Conservation (phyloP, 1,140 invertebrate genomes). For the Drosophila persimilis region DNA sequence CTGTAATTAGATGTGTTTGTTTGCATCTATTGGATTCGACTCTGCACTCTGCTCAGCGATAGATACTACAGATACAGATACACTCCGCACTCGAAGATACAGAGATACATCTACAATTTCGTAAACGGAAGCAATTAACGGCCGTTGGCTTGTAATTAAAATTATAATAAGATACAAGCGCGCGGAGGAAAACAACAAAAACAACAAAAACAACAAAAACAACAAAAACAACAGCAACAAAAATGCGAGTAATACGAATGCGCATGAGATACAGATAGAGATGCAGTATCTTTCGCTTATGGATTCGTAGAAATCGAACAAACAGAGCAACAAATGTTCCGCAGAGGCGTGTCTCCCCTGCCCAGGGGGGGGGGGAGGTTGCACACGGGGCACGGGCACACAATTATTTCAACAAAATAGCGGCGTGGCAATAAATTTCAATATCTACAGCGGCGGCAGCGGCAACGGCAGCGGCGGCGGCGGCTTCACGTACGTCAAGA, state of each 20-base stretch:
- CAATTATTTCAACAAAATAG: constrained; percentile 77
- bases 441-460: constrained; percentile 47
- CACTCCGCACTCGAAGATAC: background rate
- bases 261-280: constrained; percentile 38
- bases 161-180: constrained; percentile 71
- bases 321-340: constrained; percentile 14
- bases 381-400: constrained; percentile 39
- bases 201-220: too few relatives aligned
- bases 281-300: constrained; percentile 25
- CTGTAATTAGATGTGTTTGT: too few relatives aligned
- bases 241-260: constrained; percentile 59
- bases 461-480: background rate
- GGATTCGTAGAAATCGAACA: constrained; percentile 64
- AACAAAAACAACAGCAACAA: too few relatives aligned
- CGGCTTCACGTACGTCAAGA: constrained; percentile 35
- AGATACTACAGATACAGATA: too few relatives aligned
- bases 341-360: background rate
- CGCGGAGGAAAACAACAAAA: constrained; percentile 55
- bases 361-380: background rate
- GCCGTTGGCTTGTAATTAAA: constrained; percentile 76
- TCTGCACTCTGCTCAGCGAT: too few relatives aligned
- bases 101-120: constrained; percentile 44
- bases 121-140: constrained; percentile 79
- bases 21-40: too few relatives aligned
- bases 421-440: constrained; percentile 77